phyloP scores from a whole-genome alignment of 2,113 vertebrate species.

The Mobula hypostoma region DNA sequence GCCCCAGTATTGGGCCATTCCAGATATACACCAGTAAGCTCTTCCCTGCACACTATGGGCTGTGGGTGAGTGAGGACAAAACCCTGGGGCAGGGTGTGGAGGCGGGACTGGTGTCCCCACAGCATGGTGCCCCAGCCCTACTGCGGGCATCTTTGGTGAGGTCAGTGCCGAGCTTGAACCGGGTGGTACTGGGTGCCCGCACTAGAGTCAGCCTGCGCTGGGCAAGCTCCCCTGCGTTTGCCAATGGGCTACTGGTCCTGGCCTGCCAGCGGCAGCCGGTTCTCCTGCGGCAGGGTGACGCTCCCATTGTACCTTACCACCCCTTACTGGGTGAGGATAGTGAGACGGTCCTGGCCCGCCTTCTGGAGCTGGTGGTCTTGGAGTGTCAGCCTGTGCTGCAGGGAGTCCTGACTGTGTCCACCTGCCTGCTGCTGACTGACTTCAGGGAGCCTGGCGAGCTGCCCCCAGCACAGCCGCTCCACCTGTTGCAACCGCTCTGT shows the following conservation, averaged over 20 bases:
- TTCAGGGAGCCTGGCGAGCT: constrained; percentile 42
- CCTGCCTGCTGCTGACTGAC: constrained; percentile 55
- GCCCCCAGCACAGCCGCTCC: background rate
- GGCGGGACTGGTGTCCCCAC: background rate
- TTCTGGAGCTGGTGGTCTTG: constrained; percentile 55
- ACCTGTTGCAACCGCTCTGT: constrained; percentile 43
- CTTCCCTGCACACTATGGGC: constrained; percentile 50
- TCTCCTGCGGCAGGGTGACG: constrained; percentile 56
- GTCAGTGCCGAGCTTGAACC: constrained; percentile 46
- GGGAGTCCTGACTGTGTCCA: constrained; percentile 53
- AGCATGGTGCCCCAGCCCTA: background rate
- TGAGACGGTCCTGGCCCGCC: constrained; percentile 42
- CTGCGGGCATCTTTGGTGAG: constrained; percentile 42
- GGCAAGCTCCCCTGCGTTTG: constrained; percentile 48
- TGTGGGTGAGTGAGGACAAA: constrained; percentile 39
- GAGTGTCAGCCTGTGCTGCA: constrained; percentile 57
- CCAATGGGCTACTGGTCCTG: constrained; percentile 48
- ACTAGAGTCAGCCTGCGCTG: constrained; percentile 48
- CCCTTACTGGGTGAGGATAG: constrained; percentile 45
- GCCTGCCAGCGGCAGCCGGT: constrained; percentile 48
- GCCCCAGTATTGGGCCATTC: constrained; percentile 41
- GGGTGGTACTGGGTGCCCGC: constrained; percentile 56
- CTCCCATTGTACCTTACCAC: constrained; percentile 49
- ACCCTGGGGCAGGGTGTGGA: background rate
- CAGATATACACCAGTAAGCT: constrained; percentile 53